A percentile compares a stretch with the other conserved stretches of the same genome.
These are phyloP conservation scores for Calcarius ornatus DNA, from an alignment of 2,113 vertebrate species.

Conservation along the genomic window DNA sequence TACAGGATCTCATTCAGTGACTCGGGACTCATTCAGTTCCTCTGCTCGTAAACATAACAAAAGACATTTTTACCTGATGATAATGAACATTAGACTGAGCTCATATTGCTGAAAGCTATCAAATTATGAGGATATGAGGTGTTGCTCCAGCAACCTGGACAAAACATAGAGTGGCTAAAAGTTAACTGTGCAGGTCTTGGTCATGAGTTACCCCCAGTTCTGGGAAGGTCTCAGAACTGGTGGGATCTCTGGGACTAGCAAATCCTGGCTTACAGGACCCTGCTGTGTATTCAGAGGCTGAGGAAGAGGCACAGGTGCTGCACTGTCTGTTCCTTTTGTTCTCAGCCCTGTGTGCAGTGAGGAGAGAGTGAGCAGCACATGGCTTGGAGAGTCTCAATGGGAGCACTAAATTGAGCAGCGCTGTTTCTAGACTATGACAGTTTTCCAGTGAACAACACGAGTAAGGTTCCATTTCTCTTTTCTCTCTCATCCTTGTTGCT, in stretches of 20 bases:
- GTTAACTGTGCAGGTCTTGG: too few species aligned
- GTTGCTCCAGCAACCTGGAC: not conserved
- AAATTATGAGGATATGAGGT: not conserved
- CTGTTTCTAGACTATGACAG: fast-evolving
- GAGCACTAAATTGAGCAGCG: not conserved
- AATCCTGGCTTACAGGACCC: not conserved
- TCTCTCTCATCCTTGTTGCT: not conserved
- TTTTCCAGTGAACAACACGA: not conserved
- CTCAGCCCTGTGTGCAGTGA: not conserved
- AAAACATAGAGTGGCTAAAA: not conserved
- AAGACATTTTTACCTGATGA: not conserved
- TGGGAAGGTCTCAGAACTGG: not conserved
- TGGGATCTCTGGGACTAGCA: not conserved
- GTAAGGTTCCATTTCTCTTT: not conserved
- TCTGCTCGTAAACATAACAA: not conserved
- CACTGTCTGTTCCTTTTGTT: fast-evolving
- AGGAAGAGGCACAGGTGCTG: not conserved
- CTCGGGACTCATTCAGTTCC: not conserved
- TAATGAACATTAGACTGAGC: not conserved
- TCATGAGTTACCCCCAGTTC: fast-evolving
- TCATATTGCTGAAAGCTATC: not conserved
- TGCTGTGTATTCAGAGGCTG: not conserved
- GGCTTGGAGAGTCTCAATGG: not conserved
- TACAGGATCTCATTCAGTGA: not conserved
- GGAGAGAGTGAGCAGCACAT: not conserved